phyloP scores from a whole-genome alignment of 2,888 invertebrate genomes.

The Macrophya annulata region DNA sequence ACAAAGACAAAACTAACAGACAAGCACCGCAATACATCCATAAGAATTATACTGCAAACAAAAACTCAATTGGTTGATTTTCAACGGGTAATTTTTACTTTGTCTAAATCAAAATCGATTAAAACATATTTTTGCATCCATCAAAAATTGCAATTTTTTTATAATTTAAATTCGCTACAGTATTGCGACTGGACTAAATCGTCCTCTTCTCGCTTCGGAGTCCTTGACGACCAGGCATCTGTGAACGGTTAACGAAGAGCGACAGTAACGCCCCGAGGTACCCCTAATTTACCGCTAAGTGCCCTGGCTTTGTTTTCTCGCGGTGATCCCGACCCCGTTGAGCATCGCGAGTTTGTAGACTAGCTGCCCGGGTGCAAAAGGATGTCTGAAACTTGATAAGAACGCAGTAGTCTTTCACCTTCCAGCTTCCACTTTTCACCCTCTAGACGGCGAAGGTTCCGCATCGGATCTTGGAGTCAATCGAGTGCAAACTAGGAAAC shows the following conservation, averaged over 20 bases:
- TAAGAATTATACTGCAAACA: background rate
- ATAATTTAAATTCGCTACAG: background rate
- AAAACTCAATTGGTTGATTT: background rate
- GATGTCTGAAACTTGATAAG: background rate
- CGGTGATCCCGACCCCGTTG: background rate
- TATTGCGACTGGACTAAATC: background rate
- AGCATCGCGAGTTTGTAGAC: background rate
- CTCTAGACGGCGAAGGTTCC: background rate
- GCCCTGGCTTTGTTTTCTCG: conserved; percentile 69
- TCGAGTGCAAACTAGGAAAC: conserved; percentile 46
- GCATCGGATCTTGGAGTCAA: conserved; percentile 24
- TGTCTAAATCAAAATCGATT: background rate
- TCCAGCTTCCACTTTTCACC: background rate
- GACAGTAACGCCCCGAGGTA: conserved; percentile 68
- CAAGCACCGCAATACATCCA: background rate
- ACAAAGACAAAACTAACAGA: background rate
- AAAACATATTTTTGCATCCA: background rate
- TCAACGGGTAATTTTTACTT: background rate
- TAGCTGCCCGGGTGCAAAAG: background rate
- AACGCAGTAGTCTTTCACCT: background rate
- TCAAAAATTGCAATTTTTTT: background rate
- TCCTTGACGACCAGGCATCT: background rate
- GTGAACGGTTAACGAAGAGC: conserved; percentile 69
- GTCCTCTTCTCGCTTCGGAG: background rate
- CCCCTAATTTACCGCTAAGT: conserved; percentile 73